Percentiles rank a stretch among this genome's conserved stretches.
phyloP scores from a whole-genome alignment of 1,140 invertebrate genomes.

The Euschistus heros region DNA sequence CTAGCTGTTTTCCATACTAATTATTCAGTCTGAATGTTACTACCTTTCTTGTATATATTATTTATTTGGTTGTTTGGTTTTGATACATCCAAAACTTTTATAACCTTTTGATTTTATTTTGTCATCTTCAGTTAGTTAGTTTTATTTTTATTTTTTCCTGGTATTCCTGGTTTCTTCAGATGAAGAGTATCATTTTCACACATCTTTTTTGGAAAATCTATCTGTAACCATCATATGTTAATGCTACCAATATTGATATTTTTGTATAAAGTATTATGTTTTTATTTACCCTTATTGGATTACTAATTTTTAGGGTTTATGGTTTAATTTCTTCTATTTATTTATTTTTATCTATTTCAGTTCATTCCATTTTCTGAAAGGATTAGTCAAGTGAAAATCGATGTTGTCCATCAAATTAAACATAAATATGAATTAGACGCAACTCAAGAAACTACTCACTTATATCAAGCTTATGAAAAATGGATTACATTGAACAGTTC shows the following conservation, averaged over 20 bases:
- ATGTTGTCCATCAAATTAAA: slow-evolving; percentile 62
- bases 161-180: too few relatives aligned
- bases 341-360: slow-evolving; percentile 43
- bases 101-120: too few relatives aligned
- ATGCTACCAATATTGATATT: neutral
- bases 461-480: slow-evolving; percentile 69
- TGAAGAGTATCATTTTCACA: too few relatives aligned
- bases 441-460: slow-evolving; percentile 53
- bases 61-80: too few relatives aligned
- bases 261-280: neutral
- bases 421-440: slow-evolving; percentile 55
- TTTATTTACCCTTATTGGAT: neutral
- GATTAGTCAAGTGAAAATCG: slow-evolving; percentile 69
- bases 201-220: too few relatives aligned
- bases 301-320: too few relatives aligned
- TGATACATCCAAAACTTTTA: too few relatives aligned
- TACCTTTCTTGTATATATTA: too few relatives aligned
- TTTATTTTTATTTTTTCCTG: too few relatives aligned
- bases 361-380: slow-evolving; percentile 78
- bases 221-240: neutral
- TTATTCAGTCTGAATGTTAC: too few relatives aligned
- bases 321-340: neutral
- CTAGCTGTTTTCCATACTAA: too few relatives aligned
- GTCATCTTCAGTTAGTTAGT: too few relatives aligned
- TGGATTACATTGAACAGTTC: slow-evolving; percentile 79